Evolutionary conservation across 2,797 vertebrate species (phyloP).

Genomic region (Gorsachius magnificus): DNA sequence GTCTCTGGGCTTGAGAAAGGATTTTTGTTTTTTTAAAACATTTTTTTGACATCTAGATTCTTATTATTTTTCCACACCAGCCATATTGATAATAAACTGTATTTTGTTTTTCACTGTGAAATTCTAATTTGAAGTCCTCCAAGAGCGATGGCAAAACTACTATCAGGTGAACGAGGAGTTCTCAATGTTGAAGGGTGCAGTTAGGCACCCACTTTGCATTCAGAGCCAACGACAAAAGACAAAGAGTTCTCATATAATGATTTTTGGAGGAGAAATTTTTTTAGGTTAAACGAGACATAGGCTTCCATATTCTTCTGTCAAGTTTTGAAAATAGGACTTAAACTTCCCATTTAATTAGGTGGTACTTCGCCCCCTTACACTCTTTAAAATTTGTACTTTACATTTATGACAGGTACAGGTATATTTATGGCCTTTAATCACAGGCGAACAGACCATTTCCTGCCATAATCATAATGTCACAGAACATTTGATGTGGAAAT

Average conservation of each 20-base stretch:
- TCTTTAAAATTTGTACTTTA: neutral
- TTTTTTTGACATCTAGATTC: neutral
- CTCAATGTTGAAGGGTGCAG: neutral
- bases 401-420: neutral
- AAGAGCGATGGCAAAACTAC: neutral
- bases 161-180: neutral
- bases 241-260: neutral
- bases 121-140: neutral
- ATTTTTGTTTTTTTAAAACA: neutral
- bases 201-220: neutral
- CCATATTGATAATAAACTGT: neutral
- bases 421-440: neutral
- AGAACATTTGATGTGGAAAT: neutral
- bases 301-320: neutral
- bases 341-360: neutral
- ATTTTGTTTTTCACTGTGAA: neutral
- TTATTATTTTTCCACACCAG: neutral
- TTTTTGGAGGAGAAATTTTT: neutral
- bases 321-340: neutral
- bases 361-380: neutral
- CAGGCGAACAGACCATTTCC: neutral
- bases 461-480: neutral
- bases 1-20: neutral
- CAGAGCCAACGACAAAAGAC: neutral
- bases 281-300: neutral